These are phyloP conservation scores for Phytoseiulus persimilis DNA, from an alignment of 2,888 invertebrate species.

Conservation along the genomic window DNA sequence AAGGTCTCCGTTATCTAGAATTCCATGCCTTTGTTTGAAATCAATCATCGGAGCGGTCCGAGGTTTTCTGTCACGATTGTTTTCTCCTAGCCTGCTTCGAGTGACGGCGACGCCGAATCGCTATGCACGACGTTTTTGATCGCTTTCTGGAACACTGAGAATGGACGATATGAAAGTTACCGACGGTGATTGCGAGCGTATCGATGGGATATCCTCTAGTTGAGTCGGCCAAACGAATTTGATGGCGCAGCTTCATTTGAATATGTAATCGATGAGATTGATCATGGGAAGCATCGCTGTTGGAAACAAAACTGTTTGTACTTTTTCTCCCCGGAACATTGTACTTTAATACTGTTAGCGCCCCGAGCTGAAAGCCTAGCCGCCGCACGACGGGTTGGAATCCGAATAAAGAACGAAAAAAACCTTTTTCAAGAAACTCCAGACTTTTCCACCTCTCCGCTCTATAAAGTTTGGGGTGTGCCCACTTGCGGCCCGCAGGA, in stretches of 20 bases:
- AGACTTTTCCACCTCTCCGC: neutral
- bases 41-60: neutral
- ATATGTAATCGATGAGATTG: neutral
- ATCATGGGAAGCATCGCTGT: neutral
- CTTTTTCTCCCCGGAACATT: neutral
- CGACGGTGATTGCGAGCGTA: too few species aligned
- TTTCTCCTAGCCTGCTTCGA: too few species aligned
- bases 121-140: too few species aligned
- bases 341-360: conserved; percentile 5
- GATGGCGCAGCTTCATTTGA: too few species aligned
- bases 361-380: conserved; percentile 5
- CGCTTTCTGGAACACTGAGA: too few species aligned
- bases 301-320: neutral
- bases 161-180: too few species aligned
- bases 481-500: too few species aligned
- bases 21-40: neutral
- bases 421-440: neutral
- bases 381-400: neutral
- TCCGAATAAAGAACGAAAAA: neutral
- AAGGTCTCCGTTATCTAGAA: neutral
- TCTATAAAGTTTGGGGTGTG: too few species aligned
- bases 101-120: too few species aligned
- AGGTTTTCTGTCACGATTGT: too few species aligned
- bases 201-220: too few species aligned
- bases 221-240: too few species aligned